Evolutionary conservation across 2,113 vertebrate species (phyloP).

Genomic region (Varanus salvator): DNA sequence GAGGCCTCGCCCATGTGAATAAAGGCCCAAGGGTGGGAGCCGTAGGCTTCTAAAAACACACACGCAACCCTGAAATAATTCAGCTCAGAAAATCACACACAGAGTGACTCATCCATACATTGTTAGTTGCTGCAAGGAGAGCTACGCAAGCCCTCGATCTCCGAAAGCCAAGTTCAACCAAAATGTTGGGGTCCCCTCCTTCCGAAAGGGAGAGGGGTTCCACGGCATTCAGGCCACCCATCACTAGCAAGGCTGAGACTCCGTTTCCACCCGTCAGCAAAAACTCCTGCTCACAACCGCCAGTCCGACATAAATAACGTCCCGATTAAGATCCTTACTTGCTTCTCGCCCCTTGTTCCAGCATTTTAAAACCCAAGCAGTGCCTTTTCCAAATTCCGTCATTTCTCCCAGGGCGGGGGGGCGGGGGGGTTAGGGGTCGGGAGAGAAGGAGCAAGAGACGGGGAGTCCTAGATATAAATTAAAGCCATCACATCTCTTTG

Average conservation of each 20-base stretch:
- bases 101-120: constrained; percentile 55
- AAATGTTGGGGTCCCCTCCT: constrained; percentile 25
- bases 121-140: constrained; percentile 5
- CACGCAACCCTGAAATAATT: constrained; percentile 20
- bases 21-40: constrained; percentile 57
- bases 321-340: rapidly evolving
- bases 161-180: not conserved
- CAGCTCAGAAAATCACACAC: constrained; percentile 41
- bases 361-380: not conserved
- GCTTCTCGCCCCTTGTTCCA: not conserved
- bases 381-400: constrained; percentile 15
- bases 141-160: not conserved
- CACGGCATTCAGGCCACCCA: not conserved
- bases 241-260: not conserved
- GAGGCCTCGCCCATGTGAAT: constrained; percentile 24
- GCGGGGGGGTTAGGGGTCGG: not conserved
- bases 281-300: not conserved
- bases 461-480: constrained; percentile 56
- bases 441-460: not conserved
- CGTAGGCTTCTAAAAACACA: not conserved
- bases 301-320: not conserved
- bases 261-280: not conserved
- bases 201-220: not conserved
- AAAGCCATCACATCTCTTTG: constrained; percentile 65
- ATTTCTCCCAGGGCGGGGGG: constrained; percentile 3